Evolutionary conservation across 1,140 invertebrate genomes (phyloP).

Genomic region (Theocolax elegans): DNA sequence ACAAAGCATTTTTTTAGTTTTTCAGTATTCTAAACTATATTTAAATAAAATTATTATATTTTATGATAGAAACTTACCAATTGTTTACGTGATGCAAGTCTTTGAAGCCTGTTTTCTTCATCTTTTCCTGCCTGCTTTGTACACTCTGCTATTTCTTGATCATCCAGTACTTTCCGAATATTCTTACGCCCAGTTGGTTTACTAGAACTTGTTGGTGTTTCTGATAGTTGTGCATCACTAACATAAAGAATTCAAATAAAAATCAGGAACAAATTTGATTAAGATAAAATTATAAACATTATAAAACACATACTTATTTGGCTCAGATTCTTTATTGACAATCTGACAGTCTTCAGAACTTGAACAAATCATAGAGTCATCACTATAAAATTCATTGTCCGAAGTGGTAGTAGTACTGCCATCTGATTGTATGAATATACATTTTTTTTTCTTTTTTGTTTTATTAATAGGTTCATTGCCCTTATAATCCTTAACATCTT

Average conservation of each 20-base stretch:
- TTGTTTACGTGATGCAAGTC: constrained; percentile 86
- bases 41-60: constrained; percentile 7
- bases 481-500: too few species aligned
- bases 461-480: too few species aligned
- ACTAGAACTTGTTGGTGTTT: too few species aligned
- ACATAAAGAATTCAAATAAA: too few species aligned
- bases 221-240: constrained; percentile 46
- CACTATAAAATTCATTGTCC: too few species aligned
- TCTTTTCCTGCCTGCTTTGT: constrained; percentile 88
- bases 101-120: constrained; percentile 86
- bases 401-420: too few species aligned
- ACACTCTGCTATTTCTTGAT: constrained; percentile 78
- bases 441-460: too few species aligned
- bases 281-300: too few species aligned
- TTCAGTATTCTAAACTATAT: neutral
- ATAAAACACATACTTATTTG: neutral
- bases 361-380: too few species aligned
- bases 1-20: neutral
- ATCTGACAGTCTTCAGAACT: neutral
- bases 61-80: neutral
- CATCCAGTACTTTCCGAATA: constrained; percentile 83
- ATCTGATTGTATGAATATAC: too few species aligned
- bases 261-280: too few species aligned
- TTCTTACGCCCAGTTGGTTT: constrained; percentile 73
- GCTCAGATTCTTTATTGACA: neutral